These are phyloP conservation scores for Diplosoma virens DNA, from an alignment of 23 tunicate species.

Conservation along the genomic window DNA sequence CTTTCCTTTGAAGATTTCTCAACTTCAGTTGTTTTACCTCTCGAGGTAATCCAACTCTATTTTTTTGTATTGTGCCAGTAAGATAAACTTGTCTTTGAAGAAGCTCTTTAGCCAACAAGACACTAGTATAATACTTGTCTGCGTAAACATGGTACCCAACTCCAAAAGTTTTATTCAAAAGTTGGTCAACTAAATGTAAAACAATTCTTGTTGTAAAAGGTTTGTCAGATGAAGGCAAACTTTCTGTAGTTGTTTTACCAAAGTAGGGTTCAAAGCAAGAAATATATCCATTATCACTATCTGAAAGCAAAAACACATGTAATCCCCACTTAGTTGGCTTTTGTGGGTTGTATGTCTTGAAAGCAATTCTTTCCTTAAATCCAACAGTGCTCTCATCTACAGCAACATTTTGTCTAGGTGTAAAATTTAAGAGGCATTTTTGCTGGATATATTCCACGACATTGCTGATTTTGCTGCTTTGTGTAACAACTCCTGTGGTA, in stretches of 20 bases:
- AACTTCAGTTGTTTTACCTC: no score
- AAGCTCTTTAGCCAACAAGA: not conserved
- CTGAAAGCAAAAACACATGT: conserved; percentile 11
- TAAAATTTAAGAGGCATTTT: conserved; percentile 14
- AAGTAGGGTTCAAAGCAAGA: conserved; percentile 31
- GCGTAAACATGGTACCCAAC: conserved; percentile 31
- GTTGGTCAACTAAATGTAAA: conserved; percentile 25
- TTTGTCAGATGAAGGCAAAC: not conserved
- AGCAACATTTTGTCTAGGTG: conserved; percentile 20
- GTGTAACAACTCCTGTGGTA: conserved; percentile 5
- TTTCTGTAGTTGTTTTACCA: conserved; percentile 8
- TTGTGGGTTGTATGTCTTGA: conserved; percentile 41
- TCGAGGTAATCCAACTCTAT: no score
- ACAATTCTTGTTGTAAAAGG: conserved; percentile 37
- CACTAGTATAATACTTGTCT: conserved; percentile 24
- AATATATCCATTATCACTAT: conserved; percentile 20
- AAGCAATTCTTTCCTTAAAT: conserved; percentile 23
- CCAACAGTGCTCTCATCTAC: conserved; percentile 38
- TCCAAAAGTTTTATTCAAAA: not conserved
- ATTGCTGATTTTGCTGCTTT: conserved; percentile 8
- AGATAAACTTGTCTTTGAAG: no score
- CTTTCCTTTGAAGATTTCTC: no score
- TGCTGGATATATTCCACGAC: conserved; percentile 6
- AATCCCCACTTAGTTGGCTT: conserved; percentile 47
- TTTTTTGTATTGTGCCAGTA: no score